Evolutionary conservation across 2,888 invertebrate genomes (phyloP).

Genomic region (Sympetrum striolatum): DNA sequence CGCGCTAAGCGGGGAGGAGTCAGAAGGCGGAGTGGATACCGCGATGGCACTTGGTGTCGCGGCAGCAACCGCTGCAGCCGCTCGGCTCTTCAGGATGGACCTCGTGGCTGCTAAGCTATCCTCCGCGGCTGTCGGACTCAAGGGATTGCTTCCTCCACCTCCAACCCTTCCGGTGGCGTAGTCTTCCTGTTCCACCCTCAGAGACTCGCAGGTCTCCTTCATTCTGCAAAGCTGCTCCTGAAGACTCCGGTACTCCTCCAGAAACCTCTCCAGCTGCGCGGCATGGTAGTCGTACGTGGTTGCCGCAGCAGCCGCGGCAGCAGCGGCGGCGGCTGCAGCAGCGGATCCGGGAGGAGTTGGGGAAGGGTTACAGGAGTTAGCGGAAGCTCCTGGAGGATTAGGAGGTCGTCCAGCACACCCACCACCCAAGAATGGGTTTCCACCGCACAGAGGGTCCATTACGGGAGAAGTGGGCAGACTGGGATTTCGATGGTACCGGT

Average conservation of each 20-base stretch:
- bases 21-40: slow-evolving; percentile 3
- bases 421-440: slow-evolving; percentile 13
- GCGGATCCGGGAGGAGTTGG: slow-evolving; percentile 54
- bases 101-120: slow-evolving; percentile 61
- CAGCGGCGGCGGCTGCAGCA: slow-evolving; percentile 54
- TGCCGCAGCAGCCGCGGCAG: slow-evolving; percentile 47
- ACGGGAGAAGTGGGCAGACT: slow-evolving; percentile 73
- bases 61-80: slow-evolving; percentile 51
- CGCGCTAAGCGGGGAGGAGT: slow-evolving; percentile 18
- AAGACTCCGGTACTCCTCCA: slow-evolving; percentile 79
- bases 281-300: slow-evolving; percentile 78
- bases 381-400: slow-evolving; percentile 47
- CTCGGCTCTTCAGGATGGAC: slow-evolving; percentile 67
- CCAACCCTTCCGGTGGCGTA: slow-evolving; percentile 19
- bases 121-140: slow-evolving; percentile 54
- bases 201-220: slow-evolving; percentile 78
- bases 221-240: slow-evolving; percentile 80
- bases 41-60: slow-evolving; percentile 39
- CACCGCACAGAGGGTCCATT: slow-evolving; percentile 53
- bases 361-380: slow-evolving; percentile 44
- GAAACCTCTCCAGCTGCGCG: slow-evolving; percentile 78
- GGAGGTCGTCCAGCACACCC: slow-evolving; percentile 62
- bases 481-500: slow-evolving; percentile 60
- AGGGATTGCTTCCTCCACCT: slow-evolving; percentile 48
- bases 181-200: slow-evolving; percentile 61